Evolutionary conservation across 2,797 vertebrate genomes (phyloP).

Genomic region (Poecilia picta): DNA sequence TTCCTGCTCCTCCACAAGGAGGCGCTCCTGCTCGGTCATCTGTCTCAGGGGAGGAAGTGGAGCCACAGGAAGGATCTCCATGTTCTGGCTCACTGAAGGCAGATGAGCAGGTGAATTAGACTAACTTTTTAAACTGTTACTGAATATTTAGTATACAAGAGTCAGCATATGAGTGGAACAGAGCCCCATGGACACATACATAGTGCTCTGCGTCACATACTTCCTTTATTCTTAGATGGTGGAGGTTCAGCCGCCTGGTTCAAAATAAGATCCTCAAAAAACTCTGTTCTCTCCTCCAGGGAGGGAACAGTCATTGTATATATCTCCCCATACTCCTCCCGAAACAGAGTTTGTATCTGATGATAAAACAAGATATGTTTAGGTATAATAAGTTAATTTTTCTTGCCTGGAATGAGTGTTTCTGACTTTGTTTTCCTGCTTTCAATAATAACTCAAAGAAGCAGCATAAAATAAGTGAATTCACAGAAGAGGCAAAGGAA

Average conservation of each 20-base stretch:
- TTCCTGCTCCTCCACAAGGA: slow-evolving; percentile 85
- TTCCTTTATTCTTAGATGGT: slow-evolving; percentile 71
- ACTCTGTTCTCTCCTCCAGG: slow-evolving; percentile 77
- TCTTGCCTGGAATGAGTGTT: background rate
- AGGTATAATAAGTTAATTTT: background rate
- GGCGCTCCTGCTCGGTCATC: slow-evolving; percentile 81
- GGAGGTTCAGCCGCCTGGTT: slow-evolving; percentile 87
- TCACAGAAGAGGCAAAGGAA: background rate
- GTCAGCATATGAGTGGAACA: background rate
- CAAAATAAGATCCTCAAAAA: slow-evolving; percentile 89
- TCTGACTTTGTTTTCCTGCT: background rate
- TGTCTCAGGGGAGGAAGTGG: slow-evolving; percentile 79
- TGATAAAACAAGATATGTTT: slow-evolving; percentile 1
- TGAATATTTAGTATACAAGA: background rate
- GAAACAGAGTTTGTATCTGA: slow-evolving; percentile 87
- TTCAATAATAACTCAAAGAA: background rate
- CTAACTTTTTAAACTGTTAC: background rate
- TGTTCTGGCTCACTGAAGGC: slow-evolving; percentile 52
- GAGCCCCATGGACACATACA: background rate
- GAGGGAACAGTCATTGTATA: slow-evolving; percentile 80
- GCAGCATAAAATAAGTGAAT: too few species aligned
- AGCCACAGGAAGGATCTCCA: slow-evolving; percentile 88
- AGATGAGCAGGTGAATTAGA: background rate
- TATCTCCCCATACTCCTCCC: slow-evolving; percentile 83
- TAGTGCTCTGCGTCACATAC: slow-evolving; percentile 28